Conservation (phyloP, 2,888 invertebrate species). For the Maniola hyperantus region DNA sequence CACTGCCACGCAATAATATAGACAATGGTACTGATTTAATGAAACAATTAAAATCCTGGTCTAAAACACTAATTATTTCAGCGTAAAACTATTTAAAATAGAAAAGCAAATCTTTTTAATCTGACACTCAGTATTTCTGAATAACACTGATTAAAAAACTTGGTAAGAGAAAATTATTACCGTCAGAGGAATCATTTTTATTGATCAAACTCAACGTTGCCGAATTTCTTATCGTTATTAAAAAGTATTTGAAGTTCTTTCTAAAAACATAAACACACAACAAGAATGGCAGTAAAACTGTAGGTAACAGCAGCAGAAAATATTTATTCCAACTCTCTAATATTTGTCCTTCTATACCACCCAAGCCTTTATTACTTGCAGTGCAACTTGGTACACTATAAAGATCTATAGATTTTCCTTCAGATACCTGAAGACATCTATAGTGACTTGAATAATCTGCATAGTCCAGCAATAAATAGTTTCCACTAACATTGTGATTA, state of each 20-base stretch:
- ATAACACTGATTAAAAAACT: too few relatives aligned
- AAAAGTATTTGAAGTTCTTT: constrained; percentile 83
- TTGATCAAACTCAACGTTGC: constrained; percentile 79
- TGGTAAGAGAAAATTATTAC: constrained; percentile 47
- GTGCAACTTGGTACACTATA: constrained; percentile 49
- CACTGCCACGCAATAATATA: not conserved
- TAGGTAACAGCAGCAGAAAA: constrained; percentile 50
- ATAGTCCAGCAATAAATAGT: constrained; percentile 59
- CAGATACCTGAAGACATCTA: constrained; percentile 50
- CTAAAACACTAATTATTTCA: too few relatives aligned
- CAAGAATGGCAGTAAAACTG: constrained; percentile 48
- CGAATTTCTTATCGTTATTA: constrained; percentile 82
- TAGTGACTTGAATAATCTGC: constrained; percentile 42
- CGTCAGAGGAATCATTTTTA: constrained; percentile 61
- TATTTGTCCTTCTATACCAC: constrained; percentile 39
- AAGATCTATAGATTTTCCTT: constrained; percentile 47
- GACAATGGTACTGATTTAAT: too few relatives aligned
- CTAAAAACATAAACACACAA: constrained; percentile 54
- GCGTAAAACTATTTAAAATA: too few relatives aligned
- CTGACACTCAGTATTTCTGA: too few relatives aligned
- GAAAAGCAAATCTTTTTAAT: too few relatives aligned
- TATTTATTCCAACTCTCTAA: constrained; percentile 42
- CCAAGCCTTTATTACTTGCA: constrained; percentile 38
- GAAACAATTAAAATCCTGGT: too few relatives aligned
- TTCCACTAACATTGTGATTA: constrained; percentile 45